Evolutionary conservation across 2,113 vertebrate genomes (phyloP).

Genomic region (Chascanopsetta lugubris): DNA sequence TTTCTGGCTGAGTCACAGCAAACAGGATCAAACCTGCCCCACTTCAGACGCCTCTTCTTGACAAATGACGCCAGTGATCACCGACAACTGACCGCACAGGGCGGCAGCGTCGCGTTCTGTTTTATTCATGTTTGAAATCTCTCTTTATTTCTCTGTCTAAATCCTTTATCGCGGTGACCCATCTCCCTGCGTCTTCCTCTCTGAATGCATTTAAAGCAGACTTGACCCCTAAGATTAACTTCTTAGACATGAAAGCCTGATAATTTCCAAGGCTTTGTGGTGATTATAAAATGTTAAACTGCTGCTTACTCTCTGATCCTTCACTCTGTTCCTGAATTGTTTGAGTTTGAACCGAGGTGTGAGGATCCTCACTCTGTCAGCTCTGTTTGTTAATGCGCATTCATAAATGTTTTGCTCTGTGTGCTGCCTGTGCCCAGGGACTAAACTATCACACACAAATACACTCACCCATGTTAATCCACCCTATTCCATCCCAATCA

Average conservation of each 20-base stretch:
- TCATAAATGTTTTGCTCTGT: constrained; percentile 5
- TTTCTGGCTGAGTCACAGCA: constrained; percentile 17
- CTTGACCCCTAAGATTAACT: constrained; percentile 78
- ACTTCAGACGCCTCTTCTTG: constrained; percentile 21
- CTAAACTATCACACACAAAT: constrained; percentile 40
- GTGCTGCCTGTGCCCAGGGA: constrained; percentile 6
- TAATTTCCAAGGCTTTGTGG: constrained; percentile 70
- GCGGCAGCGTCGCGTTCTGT: not conserved
- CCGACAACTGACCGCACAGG: constrained; percentile 8
- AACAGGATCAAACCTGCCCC: constrained; percentile 48
- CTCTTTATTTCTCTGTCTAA: not conserved
- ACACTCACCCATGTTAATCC: constrained; percentile 64
- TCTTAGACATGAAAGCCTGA: constrained; percentile 71
- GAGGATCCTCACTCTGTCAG: not conserved
- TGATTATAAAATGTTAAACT: constrained; percentile 71
- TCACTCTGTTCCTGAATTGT: not conserved
- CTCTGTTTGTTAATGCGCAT: constrained; percentile 6
- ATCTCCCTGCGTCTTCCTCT: constrained; percentile 9
- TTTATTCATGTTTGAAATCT: not conserved
- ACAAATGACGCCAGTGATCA: constrained; percentile 28
- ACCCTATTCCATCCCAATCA: constrained; percentile 27
- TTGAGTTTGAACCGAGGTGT: not conserved
- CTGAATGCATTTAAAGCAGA: constrained; percentile 50
- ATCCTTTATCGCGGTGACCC: constrained; percentile 8
- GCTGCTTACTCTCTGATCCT: constrained; percentile 39